phyloP scores from a whole-genome alignment of 92 coral and sea anemone species.

The Parazoanthus swiftii region DNA sequence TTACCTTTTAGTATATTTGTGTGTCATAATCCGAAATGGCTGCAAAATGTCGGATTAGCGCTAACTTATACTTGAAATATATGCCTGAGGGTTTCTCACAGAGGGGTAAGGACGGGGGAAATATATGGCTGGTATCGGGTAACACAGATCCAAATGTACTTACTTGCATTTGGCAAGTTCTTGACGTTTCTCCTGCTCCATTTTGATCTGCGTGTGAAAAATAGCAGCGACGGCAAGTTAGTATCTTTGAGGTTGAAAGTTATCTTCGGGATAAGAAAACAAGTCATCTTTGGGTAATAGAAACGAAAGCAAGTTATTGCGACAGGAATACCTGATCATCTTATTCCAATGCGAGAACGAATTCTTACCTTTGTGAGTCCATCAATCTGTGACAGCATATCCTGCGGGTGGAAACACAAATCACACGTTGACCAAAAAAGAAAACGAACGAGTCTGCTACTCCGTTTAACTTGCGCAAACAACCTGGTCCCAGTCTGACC shows the following conservation, averaged over 20 bases:
- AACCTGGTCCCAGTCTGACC: too few relatives aligned
- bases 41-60: too few relatives aligned
- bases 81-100: too few relatives aligned
- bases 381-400: conserved; percentile 67
- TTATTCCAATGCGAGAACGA: neutral
- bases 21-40: too few relatives aligned
- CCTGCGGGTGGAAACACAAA: conserved; percentile 26
- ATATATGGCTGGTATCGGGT: too few relatives aligned
- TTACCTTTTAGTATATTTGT: too few relatives aligned
- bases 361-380: conserved; percentile 69
- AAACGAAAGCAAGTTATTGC: too few relatives aligned
- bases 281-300: neutral
- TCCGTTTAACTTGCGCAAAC: too few relatives aligned
- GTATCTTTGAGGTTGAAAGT: neutral
- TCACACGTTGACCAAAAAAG: neutral
- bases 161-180: conserved; percentile 66
- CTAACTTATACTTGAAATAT: too few relatives aligned
- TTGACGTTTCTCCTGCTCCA: conserved; percentile 57
- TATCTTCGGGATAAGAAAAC: neutral
- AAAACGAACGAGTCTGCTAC: neutral
- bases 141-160: neutral
- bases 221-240: neutral
- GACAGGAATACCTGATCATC: too few relatives aligned
- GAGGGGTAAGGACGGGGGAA: neutral
- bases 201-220: conserved; percentile 48